Conservation (phyloP, 2,113 vertebrate genomes). For the Polyodon spathula region DNA sequence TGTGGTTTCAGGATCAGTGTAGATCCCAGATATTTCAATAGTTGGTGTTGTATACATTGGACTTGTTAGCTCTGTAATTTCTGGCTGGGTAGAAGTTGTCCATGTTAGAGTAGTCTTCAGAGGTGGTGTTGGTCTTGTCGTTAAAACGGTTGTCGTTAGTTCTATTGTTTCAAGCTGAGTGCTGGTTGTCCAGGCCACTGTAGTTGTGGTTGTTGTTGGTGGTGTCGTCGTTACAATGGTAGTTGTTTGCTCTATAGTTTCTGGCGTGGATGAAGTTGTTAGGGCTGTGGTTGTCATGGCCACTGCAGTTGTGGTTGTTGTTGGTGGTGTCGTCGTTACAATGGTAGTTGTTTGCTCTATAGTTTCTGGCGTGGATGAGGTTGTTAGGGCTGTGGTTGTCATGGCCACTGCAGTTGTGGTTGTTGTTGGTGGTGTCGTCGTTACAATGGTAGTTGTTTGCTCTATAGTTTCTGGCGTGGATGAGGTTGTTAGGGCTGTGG, state of each 20-base stretch:
- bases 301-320: neutral
- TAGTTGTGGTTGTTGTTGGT: neutral
- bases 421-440: constrained; percentile 2
- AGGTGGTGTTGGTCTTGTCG: constrained; percentile 5
- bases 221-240: constrained; percentile 7
- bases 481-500: neutral
- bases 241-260: neutral
- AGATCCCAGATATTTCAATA: constrained; percentile 19
- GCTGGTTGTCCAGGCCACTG: neutral
- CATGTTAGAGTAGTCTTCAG: constrained; percentile 4
- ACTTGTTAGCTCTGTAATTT: constrained; percentile 5
- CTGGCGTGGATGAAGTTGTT: neutral
- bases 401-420: constrained; percentile 1
- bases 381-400: constrained; percentile 8
- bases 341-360: constrained; percentile 8
- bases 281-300: neutral
- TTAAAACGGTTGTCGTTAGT: neutral
- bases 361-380: neutral
- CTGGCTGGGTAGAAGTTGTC: constrained; percentile 3
- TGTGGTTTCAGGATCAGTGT: constrained; percentile 21
- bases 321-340: neutral
- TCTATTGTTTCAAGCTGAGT: neutral
- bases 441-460: neutral
- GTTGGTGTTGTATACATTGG: neutral
- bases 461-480: constrained; percentile 15